Conservation (phyloP, 1,140 invertebrate species). For the Apis dorsata region DNA sequence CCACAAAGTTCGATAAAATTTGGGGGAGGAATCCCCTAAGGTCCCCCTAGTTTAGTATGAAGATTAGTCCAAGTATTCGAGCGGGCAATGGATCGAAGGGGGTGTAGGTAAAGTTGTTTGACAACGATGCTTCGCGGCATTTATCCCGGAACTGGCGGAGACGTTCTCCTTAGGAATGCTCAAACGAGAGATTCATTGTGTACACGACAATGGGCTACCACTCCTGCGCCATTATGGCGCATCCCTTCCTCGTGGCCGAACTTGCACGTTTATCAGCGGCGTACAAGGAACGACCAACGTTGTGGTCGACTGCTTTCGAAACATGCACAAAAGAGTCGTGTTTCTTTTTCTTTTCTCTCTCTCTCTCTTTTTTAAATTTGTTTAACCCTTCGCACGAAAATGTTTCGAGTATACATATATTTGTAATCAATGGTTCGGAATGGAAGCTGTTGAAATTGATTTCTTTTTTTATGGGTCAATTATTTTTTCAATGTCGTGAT, state of each 20-base stretch:
- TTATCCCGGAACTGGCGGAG: slow-evolving; percentile 52
- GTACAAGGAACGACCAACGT: slow-evolving; percentile 44
- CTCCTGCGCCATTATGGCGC: slow-evolving; percentile 52
- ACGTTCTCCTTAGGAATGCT: slow-evolving; percentile 59
- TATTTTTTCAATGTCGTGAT: too few species aligned
- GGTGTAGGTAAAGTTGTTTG: slow-evolving; percentile 27
- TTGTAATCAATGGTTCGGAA: background rate
- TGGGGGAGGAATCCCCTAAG: background rate
- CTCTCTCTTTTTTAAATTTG: background rate
- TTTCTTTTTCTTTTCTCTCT: background rate
- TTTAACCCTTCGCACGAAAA: background rate
- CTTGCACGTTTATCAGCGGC: slow-evolving; percentile 50
- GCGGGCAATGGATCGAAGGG: slow-evolving; percentile 14
- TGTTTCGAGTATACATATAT: background rate
- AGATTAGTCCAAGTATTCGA: background rate
- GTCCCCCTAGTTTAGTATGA: too few species aligned
- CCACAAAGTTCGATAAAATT: background rate
- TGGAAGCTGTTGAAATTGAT: background rate
- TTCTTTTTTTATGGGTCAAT: too few species aligned
- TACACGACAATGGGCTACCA: slow-evolving; percentile 52
- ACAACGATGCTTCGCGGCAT: slow-evolving; percentile 25
- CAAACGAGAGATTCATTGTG: slow-evolving; percentile 60
- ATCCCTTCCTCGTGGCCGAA: slow-evolving; percentile 30
- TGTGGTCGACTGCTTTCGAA: slow-evolving; percentile 10
- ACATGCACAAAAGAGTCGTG: background rate